A percentile compares a stretch with the other conserved stretches of the same genome.
These are phyloP conservation scores for Scaptomyza graminum DNA, from an alignment of 1,140 invertebrate genomes.

Conservation along the genomic window DNA sequence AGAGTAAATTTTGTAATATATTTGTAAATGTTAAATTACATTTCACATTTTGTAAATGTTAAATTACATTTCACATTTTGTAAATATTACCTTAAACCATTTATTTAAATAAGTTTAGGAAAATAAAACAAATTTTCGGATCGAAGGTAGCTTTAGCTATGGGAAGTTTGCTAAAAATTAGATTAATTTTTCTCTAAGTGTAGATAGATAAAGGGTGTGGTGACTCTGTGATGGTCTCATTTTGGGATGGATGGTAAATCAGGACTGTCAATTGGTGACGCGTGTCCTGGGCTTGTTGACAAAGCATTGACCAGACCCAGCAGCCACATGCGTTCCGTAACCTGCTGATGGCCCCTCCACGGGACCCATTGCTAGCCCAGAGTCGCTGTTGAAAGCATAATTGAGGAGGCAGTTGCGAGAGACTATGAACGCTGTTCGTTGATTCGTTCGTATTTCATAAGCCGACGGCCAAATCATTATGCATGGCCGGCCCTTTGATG, in stretches of 20 bases:
- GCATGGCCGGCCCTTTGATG: slow-evolving; percentile 64
- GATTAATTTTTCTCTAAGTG: background rate
- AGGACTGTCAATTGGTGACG: slow-evolving; percentile 67
- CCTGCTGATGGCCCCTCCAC: background rate
- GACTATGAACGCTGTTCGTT: slow-evolving; percentile 16
- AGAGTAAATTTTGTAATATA: too few relatives aligned
- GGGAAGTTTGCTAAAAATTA: background rate
- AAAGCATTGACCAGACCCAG: slow-evolving; percentile 52
- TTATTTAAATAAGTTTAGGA: too few relatives aligned
- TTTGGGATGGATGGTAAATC: slow-evolving; percentile 50
- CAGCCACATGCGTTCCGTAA: slow-evolving; percentile 20
- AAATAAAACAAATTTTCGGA: too few relatives aligned
- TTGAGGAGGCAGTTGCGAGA: slow-evolving; percentile 22
- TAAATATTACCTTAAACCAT: too few relatives aligned
- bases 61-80: too few relatives aligned
- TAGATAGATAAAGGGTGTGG: background rate
- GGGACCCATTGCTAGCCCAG: background rate
- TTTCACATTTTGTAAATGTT: too few relatives aligned
- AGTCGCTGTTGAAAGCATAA: slow-evolving; percentile 22
- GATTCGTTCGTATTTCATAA: slow-evolving; percentile 67
- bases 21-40: too few relatives aligned
- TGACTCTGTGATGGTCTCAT: slow-evolving; percentile 34
- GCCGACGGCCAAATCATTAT: slow-evolving; percentile 71
- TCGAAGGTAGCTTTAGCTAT: too few relatives aligned
- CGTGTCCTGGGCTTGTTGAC: slow-evolving; percentile 72